Conservation (phyloP, 2,888 invertebrate species). For the Linyphia triangularis region DNA sequence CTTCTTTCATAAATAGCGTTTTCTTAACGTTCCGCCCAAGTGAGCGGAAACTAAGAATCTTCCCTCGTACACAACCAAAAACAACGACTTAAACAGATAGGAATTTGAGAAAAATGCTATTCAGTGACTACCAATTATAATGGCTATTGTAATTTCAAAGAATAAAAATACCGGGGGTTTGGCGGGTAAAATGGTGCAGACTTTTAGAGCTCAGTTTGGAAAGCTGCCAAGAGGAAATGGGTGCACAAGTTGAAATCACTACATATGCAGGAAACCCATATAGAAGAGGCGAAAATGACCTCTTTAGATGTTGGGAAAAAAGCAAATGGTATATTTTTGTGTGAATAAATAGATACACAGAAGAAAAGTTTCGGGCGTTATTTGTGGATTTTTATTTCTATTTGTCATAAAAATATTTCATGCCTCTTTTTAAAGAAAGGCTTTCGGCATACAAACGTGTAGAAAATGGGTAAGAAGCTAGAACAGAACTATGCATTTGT, state of each 20-base stretch:
- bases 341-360: constrained; percentile 12
- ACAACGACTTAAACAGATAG: constrained; percentile 22
- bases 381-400: neutral
- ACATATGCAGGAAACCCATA: neutral
- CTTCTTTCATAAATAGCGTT: constrained; percentile 11
- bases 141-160: constrained; percentile 22
- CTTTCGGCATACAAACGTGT: neutral
- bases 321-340: constrained; percentile 11
- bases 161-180: neutral
- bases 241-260: constrained; percentile 4
- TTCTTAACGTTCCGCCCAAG: constrained; percentile 19
- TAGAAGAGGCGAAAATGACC: neutral
- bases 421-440: neutral
- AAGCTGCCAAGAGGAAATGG: constrained; percentile 1
- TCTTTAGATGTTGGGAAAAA: neutral
- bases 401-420: neutral
- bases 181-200: neutral
- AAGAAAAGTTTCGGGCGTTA: neutral
- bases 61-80: neutral
- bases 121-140: constrained; percentile 21
- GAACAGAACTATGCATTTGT: neutral
- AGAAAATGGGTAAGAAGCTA: neutral
- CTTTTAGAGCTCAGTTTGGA: constrained; percentile 1
- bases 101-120: constrained; percentile 34
- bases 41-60: neutral